A percentile compares a stretch with the other conserved stretches of the same genome.
Evolutionary conservation across 1,140 invertebrate species (phyloP).

Genomic region (Cyclina sinensis): DNA sequence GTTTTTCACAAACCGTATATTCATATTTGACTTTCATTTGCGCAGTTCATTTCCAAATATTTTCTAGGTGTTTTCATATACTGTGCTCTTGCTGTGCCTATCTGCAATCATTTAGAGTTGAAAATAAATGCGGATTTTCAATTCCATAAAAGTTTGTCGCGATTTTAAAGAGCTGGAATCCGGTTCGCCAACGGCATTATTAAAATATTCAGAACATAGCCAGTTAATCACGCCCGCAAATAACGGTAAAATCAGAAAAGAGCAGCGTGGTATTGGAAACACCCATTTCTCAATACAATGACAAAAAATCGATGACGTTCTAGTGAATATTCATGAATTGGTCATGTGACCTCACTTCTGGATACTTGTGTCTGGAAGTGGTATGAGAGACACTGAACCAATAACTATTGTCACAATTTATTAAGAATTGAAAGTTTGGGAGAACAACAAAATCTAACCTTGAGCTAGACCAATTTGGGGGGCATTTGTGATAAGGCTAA

Average conservation of each 20-base stretch:
- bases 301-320: slow-evolving; percentile 47
- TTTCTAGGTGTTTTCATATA: too few species aligned
- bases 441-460: slow-evolving; percentile 58
- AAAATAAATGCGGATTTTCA: not conserved
- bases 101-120: too few species aligned
- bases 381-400: slow-evolving; percentile 54
- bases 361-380: slow-evolving; percentile 53
- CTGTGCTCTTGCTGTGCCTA: too few species aligned
- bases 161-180: not conserved
- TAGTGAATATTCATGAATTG: slow-evolving; percentile 52
- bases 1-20: too few species aligned
- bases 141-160: not conserved
- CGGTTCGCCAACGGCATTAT: slow-evolving; percentile 2
- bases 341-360: slow-evolving; percentile 29
- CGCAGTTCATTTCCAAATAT: too few species aligned
- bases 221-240: slow-evolving; percentile 32
- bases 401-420: slow-evolving; percentile 66
- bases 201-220: not conserved
- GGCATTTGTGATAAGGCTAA: slow-evolving; percentile 13
- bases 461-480: slow-evolving; percentile 30
- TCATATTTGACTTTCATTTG: too few species aligned
- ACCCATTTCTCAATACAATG: slow-evolving; percentile 25
- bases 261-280: slow-evolving; percentile 43
- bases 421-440: slow-evolving; percentile 60
- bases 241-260: slow-evolving; percentile 65